Percentiles rank a stretch among this genome's conserved stretches.
These are phyloP conservation scores for Eptatretus burgeri DNA, from an alignment of 2,113 vertebrate species.

Conservation along the genomic window DNA sequence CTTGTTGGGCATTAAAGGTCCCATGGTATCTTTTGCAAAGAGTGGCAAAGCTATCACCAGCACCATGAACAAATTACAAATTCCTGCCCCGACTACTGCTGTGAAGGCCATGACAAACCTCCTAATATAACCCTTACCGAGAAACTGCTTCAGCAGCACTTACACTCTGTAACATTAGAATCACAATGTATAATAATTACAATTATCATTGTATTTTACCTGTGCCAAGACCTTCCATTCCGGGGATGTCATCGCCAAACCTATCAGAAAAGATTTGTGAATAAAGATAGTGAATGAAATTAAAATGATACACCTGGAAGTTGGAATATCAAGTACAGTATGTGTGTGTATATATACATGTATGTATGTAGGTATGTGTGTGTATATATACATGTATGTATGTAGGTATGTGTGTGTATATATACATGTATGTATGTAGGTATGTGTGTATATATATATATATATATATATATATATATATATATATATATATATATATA, in stretches of 20 bases:
- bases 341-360: neutral
- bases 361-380: neutral
- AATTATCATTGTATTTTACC: conserved; percentile 17
- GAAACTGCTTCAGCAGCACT: no score
- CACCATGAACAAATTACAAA: no score
- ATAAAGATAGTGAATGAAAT: neutral
- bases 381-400: neutral
- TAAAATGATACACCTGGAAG: no score
- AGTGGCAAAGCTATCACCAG: no score
- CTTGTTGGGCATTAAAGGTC: no score
- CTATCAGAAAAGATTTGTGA: conserved; percentile 15
- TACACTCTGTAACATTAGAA: no score
- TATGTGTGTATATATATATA: neutral
- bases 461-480: neutral
- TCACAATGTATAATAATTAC: no score
- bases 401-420: neutral
- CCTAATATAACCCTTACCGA: no score
- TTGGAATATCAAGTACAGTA: no score
- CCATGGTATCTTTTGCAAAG: no score
- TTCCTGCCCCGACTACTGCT: no score
- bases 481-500: neutral
- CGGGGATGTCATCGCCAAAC: conserved; percentile 81
- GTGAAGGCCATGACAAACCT: no score
- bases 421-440: neutral
- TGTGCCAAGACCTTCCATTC: conserved; percentile 86